Evolutionary conservation across 2,113 vertebrate species (phyloP).

Genomic region (Miniopterus natalensis): DNA sequence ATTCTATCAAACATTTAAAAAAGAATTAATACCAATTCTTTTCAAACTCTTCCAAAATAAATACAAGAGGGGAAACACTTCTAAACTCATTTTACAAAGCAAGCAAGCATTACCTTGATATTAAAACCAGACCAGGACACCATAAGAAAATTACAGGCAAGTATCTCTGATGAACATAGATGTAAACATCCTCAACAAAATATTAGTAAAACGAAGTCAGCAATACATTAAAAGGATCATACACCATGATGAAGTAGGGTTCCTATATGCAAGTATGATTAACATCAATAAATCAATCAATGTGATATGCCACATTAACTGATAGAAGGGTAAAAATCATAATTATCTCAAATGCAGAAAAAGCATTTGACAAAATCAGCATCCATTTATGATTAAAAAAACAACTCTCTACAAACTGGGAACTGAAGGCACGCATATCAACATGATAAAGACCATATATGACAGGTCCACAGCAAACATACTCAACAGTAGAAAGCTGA

Average conservation of each 20-base stretch:
- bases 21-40: neutral
- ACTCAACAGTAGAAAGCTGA: neutral
- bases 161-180: neutral
- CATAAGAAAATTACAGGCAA: neutral
- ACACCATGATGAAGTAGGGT: neutral
- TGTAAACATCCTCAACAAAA: neutral
- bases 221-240: neutral
- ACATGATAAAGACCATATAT: neutral
- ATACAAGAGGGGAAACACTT: neutral
- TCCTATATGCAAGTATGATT: neutral
- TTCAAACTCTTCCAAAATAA: neutral
- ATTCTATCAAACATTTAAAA: neutral
- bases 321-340: conserved; percentile 1
- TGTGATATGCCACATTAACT: neutral
- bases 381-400: neutral
- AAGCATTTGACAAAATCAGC: neutral
- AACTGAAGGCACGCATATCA: neutral
- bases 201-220: neutral
- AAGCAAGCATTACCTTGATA: neutral
- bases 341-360: neutral
- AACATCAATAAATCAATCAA: neutral
- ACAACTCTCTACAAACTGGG: neutral
- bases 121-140: neutral
- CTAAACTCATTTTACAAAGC: neutral
- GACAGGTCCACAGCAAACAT: neutral